Percentiles rank a stretch among this genome's conserved stretches.
Conservation (phyloP, 2,797 vertebrate genomes). For the Sebastes reedi region DNA sequence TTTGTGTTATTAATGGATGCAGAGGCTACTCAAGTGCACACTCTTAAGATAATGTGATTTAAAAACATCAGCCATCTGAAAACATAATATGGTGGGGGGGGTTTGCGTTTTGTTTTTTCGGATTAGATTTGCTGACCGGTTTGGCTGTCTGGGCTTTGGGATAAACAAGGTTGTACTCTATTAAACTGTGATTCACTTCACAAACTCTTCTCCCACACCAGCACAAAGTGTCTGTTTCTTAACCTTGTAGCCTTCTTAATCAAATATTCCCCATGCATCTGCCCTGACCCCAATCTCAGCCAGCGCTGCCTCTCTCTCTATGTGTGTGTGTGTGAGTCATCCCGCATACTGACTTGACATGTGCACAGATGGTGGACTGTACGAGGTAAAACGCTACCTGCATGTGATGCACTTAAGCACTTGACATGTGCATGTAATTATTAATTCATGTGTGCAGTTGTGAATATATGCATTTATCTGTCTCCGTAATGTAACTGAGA, state of each 20-base stretch:
- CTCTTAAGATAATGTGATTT: constrained; percentile 58
- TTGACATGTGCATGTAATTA: constrained; percentile 32
- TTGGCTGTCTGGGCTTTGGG: constrained; percentile 14
- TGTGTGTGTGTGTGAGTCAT: neutral
- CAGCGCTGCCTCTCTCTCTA: neutral
- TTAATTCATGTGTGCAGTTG: constrained; percentile 41
- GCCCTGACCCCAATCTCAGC: constrained; percentile 44
- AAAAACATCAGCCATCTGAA: constrained; percentile 36
- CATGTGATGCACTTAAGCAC: constrained; percentile 23
- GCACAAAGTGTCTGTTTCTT: constrained; percentile 30
- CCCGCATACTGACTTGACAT: neutral
- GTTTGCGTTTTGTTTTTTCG: neutral
- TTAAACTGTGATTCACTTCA: constrained; percentile 26
- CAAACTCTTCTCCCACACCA: neutral
- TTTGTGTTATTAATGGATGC: constrained; percentile 39
- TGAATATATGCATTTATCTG: constrained; percentile 19
- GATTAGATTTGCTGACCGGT: constrained; percentile 41
- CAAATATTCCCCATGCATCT: constrained; percentile 50
- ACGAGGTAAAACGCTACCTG: neutral
- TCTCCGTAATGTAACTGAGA: neutral
- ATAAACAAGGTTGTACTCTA: constrained; percentile 39
- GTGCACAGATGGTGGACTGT: constrained; percentile 12
- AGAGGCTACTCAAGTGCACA: constrained; percentile 28
- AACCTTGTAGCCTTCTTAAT: constrained; percentile 47
- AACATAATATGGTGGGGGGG: neutral